Evolutionary conservation across 2,113 vertebrate species (phyloP), one percentile per base, ranked within the genome.

Genomic region (Salvator merianae): DNA sequence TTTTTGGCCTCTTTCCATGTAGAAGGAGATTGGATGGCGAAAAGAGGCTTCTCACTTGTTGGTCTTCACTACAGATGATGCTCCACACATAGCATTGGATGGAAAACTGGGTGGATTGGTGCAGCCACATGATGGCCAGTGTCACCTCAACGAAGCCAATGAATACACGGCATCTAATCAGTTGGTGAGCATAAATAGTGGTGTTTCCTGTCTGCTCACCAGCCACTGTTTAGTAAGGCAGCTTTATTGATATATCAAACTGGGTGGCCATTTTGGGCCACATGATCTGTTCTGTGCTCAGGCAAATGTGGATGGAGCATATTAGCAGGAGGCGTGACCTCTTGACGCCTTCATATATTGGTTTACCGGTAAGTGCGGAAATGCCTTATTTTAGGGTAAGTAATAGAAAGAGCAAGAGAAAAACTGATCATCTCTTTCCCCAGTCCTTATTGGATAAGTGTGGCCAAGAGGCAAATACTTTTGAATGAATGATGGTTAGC

Each of bases 11-110:
- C 92, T 91, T 80, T 89, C 88, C 55, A 77, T 24, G 2, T 93
- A 99, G 99, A 96, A 98, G 69, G 96, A 96, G 91, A 98, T 99
- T 0, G 99, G 99, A 47, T 99, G 99, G 99, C 97, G 99, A 77
- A 99, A 99, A 88, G 99, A 98, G 72, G 98, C 98, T 0, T 97
- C 97, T 84, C 99, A 99, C 86, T 92, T 99, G 89, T 95, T 99
- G 93, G 98, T 99, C 69, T 98, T 99, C 84, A 97, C 98, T 1
- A 98, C 98, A 0, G 99, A 99, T 0, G 99, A 99, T 0, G 97
- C 99, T 22, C 98, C 98, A 14, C 99, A 99, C 93, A 96, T 99
- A 0, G 99, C 99, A 1, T 95, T 99, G 94, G 99, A 99, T 22
- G 99, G 99, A 36, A 97, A 97, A 86, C 95, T 99, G 55, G 98